Evolutionary conservation across 2,113 vertebrate genomes (phyloP), one percentile per base, ranked within the genome.

Genomic region (Kryptolebias marmoratus): DNA sequence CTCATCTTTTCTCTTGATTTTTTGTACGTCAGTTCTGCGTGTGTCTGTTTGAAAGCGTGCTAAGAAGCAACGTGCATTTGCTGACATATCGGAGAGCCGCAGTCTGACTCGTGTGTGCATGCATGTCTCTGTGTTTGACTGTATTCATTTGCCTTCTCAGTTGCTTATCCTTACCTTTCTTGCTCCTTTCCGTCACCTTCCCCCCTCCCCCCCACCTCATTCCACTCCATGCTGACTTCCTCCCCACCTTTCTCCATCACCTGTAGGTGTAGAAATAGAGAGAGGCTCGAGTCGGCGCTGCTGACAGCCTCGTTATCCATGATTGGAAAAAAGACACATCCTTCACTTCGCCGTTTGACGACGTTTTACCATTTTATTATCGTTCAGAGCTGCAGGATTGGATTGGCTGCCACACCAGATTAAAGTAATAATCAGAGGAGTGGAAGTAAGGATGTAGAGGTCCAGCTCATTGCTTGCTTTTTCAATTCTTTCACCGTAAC

Each of bases 11-110:
- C 44, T 75, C 62, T 87, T 84, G 11, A 53, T 83, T 82, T 44
- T 81, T 69, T 76, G 84, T 77, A 31, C 87, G 89, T 93, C 87
- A 89, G 86, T 92, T 93, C 83, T 61, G 88, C 66, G 73, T 47
- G 77, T n/a, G 83, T 73, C 60, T 88, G 83, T 73, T 32, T 82
- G 83, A 28, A 67, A 79, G 84, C 36, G 71, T 70, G 56, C 68
- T 67, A 27, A 68, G 11, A 65, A 36, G 58, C 42, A 42, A 71
- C 31, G 75, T 84, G 71, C 48, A 49, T 70, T 16, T 56, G 72
- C 71, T 79, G 75, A 83, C 50, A 62, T 66, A 64, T 65, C 61
- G 3, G 55, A 65, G 80, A 80, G 73, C 80, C 52, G 48, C 30
- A 68, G 61, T 76, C 47, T 67, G 80, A 73, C 76, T 61, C 64